phyloP scores from a whole-genome alignment of 2,113 vertebrate species.

The Hippocampus comes region DNA sequence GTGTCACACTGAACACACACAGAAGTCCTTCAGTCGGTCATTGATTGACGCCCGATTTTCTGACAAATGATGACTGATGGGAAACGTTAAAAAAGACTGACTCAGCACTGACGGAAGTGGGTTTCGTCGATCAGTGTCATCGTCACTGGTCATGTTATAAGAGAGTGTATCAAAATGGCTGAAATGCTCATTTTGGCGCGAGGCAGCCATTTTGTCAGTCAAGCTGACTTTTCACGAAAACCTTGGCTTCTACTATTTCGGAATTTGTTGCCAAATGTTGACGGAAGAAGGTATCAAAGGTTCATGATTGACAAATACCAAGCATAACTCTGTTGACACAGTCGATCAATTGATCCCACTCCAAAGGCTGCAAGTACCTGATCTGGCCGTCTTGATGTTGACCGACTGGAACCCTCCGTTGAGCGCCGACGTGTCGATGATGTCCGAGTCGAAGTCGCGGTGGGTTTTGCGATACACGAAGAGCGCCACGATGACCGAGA shows the following conservation, averaged over 20 bases:
- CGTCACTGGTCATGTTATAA: no score
- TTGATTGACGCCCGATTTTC: no score
- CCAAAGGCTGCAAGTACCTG: conserved; percentile 73
- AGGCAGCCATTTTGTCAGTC: no score
- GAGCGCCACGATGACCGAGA: conserved; percentile 84
- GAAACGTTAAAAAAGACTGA: no score
- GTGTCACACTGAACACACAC: conserved; percentile 13
- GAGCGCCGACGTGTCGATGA: conserved; percentile 88
- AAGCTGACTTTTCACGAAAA: background rate
- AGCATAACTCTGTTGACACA: background rate
- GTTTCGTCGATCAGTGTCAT: no score
- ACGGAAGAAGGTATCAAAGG: background rate
- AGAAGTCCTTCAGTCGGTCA: background rate
- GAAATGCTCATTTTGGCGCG: no score
- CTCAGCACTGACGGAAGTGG: no score
- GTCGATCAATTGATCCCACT: background rate
- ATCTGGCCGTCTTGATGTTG: conserved; percentile 90
- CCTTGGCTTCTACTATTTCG: background rate
- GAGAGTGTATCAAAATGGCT: no score
- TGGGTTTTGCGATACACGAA: conserved; percentile 95
- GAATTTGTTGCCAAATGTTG: background rate
- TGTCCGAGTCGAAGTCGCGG: conserved; percentile 89
- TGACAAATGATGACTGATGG: no score
- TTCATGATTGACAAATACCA: background rate
- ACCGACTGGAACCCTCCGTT: conserved; percentile 94